Evolutionary conservation across 2,113 vertebrate species (phyloP), one percentile per base, ranked within the genome.

Genomic region (Amia ocellicauda): DNA sequence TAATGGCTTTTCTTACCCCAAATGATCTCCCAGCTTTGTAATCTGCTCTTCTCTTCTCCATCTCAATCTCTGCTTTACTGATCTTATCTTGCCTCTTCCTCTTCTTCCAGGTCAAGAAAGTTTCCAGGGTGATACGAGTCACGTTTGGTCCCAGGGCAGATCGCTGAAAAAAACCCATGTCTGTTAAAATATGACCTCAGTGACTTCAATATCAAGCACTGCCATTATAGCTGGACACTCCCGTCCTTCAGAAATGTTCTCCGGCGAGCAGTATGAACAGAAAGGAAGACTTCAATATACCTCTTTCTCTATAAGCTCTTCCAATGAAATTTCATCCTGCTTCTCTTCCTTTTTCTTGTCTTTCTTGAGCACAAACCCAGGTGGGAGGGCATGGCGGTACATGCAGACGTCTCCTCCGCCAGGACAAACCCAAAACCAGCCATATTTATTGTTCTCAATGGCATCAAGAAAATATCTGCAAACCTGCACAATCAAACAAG

Each of bases 361-460:
- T 49, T 94, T 99, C 70, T 94, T 99, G 59, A 99, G 82, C 7
- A 98, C 92, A 66, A 99, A 99, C 2, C 97, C 97, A 0, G 93
- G 91, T 19, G 97, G 97, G 8, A 99, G 91, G 1, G 97, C 97
- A 31, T 98, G 97, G 3, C 97, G 91, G 78, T 99, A 99, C 93
- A 98, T 98, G 59, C 97, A 99, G 59, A 17, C 78, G 73, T 96
- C 94, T 20, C 90, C 95, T 16, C 95, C 95, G 0, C 84, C 92
- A 0, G 96, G 97, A 74, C 97, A 99, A 11, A 93, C 91, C 97
- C 97, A 99, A 78, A 99, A 99, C 97, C 97, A 99, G 64, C 97
- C 97, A 0, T 99, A 99, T 73, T 99, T 99, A 76, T 97, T 98
- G 78, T 86, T 92, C 80, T 99, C 97, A 69, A 99, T 98, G 70